A percentile compares a stretch with the other conserved stretches of the same genome.
Conservation (phyloP, 2,113 vertebrate genomes). For the Toxotes jaculatrix region DNA sequence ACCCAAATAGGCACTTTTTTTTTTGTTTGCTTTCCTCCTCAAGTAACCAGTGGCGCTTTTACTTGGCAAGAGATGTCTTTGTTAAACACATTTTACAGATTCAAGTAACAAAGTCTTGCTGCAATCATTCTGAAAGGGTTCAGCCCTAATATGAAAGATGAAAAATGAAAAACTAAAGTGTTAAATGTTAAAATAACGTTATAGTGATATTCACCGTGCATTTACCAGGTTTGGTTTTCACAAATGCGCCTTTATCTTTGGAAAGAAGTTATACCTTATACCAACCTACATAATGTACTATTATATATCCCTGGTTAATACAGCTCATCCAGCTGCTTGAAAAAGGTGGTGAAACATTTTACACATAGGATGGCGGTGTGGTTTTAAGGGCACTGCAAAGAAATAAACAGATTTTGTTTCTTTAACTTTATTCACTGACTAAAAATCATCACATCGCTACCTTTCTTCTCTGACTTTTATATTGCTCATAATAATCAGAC, state of each 20-base stretch:
- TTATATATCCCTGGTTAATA: background rate
- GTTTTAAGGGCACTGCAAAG: background rate
- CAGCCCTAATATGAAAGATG: too few relatives aligned
- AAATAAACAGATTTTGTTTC: background rate
- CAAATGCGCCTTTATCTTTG: background rate
- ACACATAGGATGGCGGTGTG: background rate
- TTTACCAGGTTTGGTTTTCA: too few relatives aligned
- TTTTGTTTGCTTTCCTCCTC: too few relatives aligned
- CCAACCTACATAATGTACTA: background rate
- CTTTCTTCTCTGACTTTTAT: constrained; percentile 18
- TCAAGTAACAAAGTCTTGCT: background rate
- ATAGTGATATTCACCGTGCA: too few relatives aligned
- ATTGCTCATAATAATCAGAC: constrained; percentile 15
- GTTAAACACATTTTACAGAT: background rate
- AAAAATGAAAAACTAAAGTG: too few relatives aligned
- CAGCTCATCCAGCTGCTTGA: background rate
- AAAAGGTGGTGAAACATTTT: background rate
- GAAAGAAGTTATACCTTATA: background rate
- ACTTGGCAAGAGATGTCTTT: background rate
- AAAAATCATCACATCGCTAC: constrained; percentile 30
- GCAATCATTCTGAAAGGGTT: background rate
- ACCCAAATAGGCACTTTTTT: too few relatives aligned
- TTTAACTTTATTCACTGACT: constrained; percentile 59
- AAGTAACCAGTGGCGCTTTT: background rate
- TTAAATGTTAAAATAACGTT: too few relatives aligned